A percentile compares a stretch with the other conserved stretches of the same genome.
phyloP scores from a whole-genome alignment of 2,888 invertebrate species.

The Macroteleia sp. region DNA sequence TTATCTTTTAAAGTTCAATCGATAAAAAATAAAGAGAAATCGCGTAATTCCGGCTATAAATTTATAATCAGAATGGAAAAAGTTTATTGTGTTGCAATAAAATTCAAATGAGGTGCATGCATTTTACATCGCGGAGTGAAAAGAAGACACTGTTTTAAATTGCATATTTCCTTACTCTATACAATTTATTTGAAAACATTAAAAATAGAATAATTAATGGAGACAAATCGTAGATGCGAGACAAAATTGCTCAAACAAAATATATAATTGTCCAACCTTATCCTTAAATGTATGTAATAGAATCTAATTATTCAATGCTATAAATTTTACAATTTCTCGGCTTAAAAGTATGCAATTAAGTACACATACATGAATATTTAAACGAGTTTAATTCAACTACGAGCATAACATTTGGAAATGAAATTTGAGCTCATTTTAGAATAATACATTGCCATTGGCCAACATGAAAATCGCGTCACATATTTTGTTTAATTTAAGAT shows the following conservation, averaged over 20 bases:
- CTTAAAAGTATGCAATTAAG: conserved; percentile 38
- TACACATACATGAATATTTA: conserved; percentile 41
- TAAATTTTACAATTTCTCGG: conserved; percentile 39
- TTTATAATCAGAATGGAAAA: too few species aligned
- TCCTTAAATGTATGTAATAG: conserved; percentile 23
- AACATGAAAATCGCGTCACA: conserved; percentile 2
- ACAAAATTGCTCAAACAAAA: conserved; percentile 16
- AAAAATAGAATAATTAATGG: conserved; percentile 18
- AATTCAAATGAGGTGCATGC: too few species aligned
- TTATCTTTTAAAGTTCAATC: too few species aligned
- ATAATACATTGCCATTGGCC: not conserved
- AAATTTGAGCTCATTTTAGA: conserved; percentile 25
- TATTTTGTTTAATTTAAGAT: conserved; percentile 9
- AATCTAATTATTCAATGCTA: conserved; percentile 35
- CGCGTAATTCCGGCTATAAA: too few species aligned
- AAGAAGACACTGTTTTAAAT: too few species aligned
- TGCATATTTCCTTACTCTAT: too few species aligned
- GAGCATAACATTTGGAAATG: conserved; percentile 17
- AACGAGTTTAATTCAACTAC: conserved; percentile 15
- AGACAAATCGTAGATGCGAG: conserved; percentile 15
- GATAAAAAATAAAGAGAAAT: too few species aligned
- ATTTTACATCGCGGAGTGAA: too few species aligned
- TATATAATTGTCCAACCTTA: conserved; percentile 24
- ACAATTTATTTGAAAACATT: too few species aligned
- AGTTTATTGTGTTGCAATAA: too few species aligned